Evolutionary conservation across 2,113 vertebrate species (phyloP).

Genomic region (Antennarius striatus): DNA sequence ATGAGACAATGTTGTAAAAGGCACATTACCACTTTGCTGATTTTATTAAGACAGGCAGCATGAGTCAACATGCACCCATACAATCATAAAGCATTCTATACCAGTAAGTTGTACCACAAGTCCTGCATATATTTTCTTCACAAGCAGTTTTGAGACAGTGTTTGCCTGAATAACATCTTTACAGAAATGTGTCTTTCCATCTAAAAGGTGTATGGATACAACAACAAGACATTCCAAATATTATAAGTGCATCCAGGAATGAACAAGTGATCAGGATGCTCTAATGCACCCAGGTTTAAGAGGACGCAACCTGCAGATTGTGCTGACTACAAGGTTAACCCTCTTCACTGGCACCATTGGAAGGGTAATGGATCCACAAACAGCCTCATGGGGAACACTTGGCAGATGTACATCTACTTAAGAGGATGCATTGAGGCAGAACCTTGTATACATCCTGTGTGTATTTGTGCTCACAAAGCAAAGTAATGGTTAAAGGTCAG

Average conservation of each 20-base stretch:
- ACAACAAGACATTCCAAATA: constrained; percentile 31
- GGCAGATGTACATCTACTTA: constrained; percentile 67
- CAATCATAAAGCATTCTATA: constrained; percentile 23
- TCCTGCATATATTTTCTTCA: constrained; percentile 23
- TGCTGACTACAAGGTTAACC: constrained; percentile 63
- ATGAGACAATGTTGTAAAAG: constrained; percentile 35
- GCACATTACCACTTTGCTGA: constrained; percentile 15
- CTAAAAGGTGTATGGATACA: constrained; percentile 28
- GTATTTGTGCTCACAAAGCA: constrained; percentile 45
- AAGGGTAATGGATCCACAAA: constrained; percentile 72
- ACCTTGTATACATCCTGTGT: constrained; percentile 52
- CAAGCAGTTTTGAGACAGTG: constrained; percentile 21
- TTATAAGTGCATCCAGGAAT: constrained; percentile 21
- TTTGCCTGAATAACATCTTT: constrained; percentile 43
- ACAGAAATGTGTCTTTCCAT: constrained; percentile 29
- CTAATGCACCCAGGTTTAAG: constrained; percentile 56
- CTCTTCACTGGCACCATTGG: constrained; percentile 58
- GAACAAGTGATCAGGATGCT: constrained; percentile 29
- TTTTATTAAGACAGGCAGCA: constrained; percentile 52
- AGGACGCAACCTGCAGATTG: constrained; percentile 54
- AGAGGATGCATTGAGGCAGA: constrained; percentile 49
- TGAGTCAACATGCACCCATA: constrained; percentile 12
- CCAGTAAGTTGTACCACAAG: neutral
- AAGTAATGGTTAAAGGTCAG: constrained; percentile 25
- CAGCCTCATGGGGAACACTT: constrained; percentile 66